Percentiles rank a stretch among this genome's conserved stretches.
phyloP scores from a whole-genome alignment of 2,888 invertebrate species.

The Acanthosepion lycidas region DNA sequence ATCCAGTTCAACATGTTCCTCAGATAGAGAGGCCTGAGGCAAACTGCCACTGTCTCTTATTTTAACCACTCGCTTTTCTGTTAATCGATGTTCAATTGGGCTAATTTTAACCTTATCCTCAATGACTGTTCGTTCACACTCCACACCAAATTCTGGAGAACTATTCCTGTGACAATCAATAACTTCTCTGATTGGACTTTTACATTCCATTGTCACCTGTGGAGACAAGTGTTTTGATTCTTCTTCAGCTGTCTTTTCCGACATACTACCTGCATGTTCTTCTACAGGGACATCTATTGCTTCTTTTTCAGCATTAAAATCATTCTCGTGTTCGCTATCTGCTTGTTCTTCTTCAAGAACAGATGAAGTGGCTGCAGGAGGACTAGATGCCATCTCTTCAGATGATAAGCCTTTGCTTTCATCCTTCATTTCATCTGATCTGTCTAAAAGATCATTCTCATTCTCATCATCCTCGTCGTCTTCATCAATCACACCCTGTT shows the following conservation, averaged over 20 bases:
- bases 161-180: conserved; percentile 46
- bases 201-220: neutral
- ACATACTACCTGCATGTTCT: neutral
- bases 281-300: neutral
- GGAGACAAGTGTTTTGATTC: neutral
- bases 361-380: conserved; percentile 37
- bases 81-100: conserved; percentile 48
- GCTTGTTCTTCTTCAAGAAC: conserved; percentile 44
- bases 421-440: neutral
- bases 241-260: neutral
- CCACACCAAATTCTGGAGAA: conserved; percentile 36
- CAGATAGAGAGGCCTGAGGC: conserved; percentile 60
- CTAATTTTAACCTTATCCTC: conserved; percentile 48
- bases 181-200: neutral
- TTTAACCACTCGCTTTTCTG: conserved; percentile 49
- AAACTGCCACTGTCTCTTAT: conserved; percentile 57
- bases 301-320: neutral
- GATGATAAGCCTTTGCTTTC: neutral
- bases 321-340: neutral
- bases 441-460: neutral
- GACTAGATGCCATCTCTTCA: neutral
- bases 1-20: conserved; percentile 75
- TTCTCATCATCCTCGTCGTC: neutral
- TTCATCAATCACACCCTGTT: neutral
- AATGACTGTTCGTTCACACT: conserved; percentile 36